These are phyloP conservation scores for Cacoxenus indagator DNA, from an alignment of 2,888 invertebrate species.

Conservation along the genomic window DNA sequence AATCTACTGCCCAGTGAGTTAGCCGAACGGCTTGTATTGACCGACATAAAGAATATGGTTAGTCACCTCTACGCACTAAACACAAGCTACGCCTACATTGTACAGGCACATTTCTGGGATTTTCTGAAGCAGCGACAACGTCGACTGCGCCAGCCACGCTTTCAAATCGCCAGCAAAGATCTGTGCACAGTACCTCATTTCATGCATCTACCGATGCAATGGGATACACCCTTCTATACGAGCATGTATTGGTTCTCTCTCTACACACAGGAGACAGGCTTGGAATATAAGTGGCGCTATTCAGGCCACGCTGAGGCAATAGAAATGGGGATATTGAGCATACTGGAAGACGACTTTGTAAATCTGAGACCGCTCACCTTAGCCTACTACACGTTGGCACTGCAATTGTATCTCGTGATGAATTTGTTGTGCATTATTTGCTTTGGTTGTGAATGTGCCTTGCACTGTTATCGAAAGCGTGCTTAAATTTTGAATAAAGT, in stretches of 20 bases:
- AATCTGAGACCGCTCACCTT: background rate
- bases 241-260: background rate
- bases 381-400: background rate
- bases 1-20: background rate
- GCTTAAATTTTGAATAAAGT: background rate
- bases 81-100: background rate
- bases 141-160: background rate
- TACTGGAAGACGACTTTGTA: background rate
- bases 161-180: background rate
- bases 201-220: background rate
- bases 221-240: background rate
- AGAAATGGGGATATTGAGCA: background rate
- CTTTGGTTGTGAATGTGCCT: background rate
- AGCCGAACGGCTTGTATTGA: background rate
- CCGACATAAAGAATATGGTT: background rate
- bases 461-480: background rate
- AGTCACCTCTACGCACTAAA: background rate
- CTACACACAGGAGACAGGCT: background rate
- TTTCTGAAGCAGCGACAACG: background rate
- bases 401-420: background rate
- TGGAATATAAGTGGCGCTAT: background rate
- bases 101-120: background rate
- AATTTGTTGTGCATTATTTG: background rate
- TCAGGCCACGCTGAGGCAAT: background rate
- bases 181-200: background rate